phyloP scores from a whole-genome alignment of 2,888 invertebrate genomes.

The Sipunculus nudus region DNA sequence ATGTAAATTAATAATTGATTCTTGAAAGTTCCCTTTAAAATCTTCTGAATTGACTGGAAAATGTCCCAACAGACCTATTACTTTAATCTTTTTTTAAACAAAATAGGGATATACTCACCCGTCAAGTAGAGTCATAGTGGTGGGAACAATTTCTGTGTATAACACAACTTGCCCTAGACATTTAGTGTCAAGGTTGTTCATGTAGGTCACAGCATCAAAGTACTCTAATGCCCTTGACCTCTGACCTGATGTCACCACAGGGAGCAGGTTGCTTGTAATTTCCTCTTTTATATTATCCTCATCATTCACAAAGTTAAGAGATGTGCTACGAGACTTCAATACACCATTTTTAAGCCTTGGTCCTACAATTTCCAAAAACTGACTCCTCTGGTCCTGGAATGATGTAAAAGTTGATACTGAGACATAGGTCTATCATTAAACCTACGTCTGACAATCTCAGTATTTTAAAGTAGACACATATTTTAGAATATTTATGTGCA shows the following conservation, averaged over 20 bases:
- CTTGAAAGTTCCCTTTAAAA: no score
- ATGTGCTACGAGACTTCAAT: slow-evolving; percentile 43
- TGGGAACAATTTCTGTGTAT: slow-evolving; percentile 81
- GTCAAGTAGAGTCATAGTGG: slow-evolving; percentile 78
- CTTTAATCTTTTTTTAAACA: no score
- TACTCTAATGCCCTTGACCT: not conserved
- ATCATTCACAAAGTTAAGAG: slow-evolving; percentile 42
- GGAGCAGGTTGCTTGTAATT: no score
- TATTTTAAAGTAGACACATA: no score
- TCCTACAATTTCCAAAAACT: slow-evolving; percentile 32
- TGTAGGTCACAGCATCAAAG: slow-evolving; percentile 38
- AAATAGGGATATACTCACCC: no score
- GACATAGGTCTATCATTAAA: no score
- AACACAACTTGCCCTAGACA: slow-evolving; percentile 83
- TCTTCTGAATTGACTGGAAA: no score
- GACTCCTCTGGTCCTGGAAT: slow-evolving; percentile 11
- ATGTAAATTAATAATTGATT: no score
- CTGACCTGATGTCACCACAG: slow-evolving; percentile 44
- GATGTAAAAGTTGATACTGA: no score
- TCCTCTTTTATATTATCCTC: no score
- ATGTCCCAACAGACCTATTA: not conserved
- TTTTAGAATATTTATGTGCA: no score
- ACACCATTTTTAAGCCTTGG: slow-evolving; percentile 42
- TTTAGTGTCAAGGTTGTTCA: slow-evolving; percentile 73
- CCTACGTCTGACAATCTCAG: no score